phyloP scores from a whole-genome alignment of 2,113 vertebrate species.

The Phyllostomus hastatus region DNA sequence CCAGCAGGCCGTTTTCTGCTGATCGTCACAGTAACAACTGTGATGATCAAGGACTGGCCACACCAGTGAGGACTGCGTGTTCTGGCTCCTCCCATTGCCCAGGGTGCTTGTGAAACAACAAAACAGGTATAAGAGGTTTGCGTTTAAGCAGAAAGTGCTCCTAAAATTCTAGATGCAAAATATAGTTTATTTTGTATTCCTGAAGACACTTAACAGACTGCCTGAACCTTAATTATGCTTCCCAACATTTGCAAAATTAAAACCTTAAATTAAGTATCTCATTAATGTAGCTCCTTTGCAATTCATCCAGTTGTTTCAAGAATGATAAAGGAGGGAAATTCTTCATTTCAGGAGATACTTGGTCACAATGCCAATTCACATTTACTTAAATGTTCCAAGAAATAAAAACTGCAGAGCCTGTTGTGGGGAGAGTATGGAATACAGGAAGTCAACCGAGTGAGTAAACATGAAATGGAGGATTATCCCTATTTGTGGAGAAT shows the following conservation, averaged over 20 bases:
- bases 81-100: not conserved
- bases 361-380: slow-evolving; percentile 29
- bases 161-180: slow-evolving; percentile 13
- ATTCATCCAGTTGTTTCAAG: slow-evolving; percentile 55
- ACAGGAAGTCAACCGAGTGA: slow-evolving; percentile 55
- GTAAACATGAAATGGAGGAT: slow-evolving; percentile 59
- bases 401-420: slow-evolving; percentile 46
- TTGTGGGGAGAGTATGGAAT: slow-evolving; percentile 28
- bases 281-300: slow-evolving; percentile 19
- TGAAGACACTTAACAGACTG: not conserved
- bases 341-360: slow-evolving; percentile 38
- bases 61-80: not conserved
- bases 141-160: not conserved
- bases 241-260: slow-evolving; percentile 51
- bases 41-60: not conserved
- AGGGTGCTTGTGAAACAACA: not conserved
- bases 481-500: slow-evolving; percentile 58
- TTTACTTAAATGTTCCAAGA: slow-evolving; percentile 54
- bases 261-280: slow-evolving; percentile 56
- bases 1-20: not conserved
- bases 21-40: not conserved
- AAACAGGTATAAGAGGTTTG: not conserved
- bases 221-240: slow-evolving; percentile 42
- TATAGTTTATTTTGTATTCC: slow-evolving; percentile 38
- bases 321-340: slow-evolving; percentile 35